Evolutionary conservation across 2,797 vertebrate species (phyloP).

Genomic region (Clamator glandarius): DNA sequence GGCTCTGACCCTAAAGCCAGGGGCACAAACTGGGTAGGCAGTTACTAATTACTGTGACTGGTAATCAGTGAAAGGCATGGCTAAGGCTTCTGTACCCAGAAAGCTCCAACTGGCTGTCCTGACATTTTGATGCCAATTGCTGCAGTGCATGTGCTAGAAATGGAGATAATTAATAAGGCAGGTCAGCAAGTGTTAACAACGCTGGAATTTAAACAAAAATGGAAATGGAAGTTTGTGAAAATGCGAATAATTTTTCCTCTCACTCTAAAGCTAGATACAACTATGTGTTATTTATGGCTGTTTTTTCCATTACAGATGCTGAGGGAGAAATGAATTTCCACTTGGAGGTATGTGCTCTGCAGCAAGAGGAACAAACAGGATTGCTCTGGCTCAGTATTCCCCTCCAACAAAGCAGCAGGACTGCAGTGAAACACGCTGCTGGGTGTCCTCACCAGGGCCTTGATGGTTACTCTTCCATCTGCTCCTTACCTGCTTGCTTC

Average conservation of each 20-base stretch:
- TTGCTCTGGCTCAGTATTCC: rapidly evolving
- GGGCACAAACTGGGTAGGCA: not conserved
- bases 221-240: not conserved
- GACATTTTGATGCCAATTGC: not conserved
- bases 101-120: not conserved
- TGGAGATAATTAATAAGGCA: not conserved
- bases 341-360: not conserved
- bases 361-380: not conserved
- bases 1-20: not conserved
- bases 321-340: not conserved
- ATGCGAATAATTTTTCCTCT: not conserved
- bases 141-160: not conserved
- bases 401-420: rapidly evolving
- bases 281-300: not conserved
- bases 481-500: not conserved
- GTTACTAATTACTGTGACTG: not conserved
- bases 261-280: not conserved
- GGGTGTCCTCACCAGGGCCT: no score
- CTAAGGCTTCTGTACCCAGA: not conserved
- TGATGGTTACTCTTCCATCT: rapidly evolving
- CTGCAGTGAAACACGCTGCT: rapidly evolving
- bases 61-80: not conserved
- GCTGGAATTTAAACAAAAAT: not conserved
- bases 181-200: not conserved
- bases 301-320: not conserved